phyloP scores from a whole-genome alignment of 2,113 vertebrate species.

The Ellobius talpinus region DNA sequence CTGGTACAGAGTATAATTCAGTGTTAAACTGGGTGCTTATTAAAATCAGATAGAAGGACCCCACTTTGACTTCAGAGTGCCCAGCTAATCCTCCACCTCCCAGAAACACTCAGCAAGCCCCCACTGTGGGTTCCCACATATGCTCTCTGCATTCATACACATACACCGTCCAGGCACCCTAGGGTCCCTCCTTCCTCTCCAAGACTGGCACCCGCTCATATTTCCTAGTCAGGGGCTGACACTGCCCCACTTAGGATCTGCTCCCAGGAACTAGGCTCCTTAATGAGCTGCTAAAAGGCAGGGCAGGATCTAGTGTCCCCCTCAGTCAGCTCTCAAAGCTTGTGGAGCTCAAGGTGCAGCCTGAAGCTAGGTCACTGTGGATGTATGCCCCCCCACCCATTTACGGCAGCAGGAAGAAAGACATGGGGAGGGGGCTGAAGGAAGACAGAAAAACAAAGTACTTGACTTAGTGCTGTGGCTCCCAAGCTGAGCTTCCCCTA shows the following conservation, averaged over 20 bases:
- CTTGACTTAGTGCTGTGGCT: background rate
- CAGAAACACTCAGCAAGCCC: background rate
- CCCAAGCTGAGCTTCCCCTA: background rate
- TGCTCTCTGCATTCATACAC: background rate
- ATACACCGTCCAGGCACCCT: background rate
- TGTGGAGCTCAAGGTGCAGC: background rate
- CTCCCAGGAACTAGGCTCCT: background rate
- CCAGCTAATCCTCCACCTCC: background rate
- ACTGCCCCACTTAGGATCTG: background rate
- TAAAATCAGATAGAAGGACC: slow-evolving; percentile 26
- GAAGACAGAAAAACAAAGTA: background rate
- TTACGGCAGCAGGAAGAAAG: background rate
- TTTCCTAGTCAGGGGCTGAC: background rate
- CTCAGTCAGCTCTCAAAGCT: background rate
- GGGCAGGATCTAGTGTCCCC: background rate
- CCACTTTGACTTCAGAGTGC: background rate
- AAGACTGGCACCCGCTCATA: background rate
- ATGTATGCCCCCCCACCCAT: background rate
- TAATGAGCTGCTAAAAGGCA: background rate
- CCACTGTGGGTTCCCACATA: background rate
- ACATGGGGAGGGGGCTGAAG: slow-evolving; percentile 14
- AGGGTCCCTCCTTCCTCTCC: background rate
- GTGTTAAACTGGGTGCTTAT: background rate
- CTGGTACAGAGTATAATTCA: background rate
- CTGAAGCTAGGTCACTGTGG: background rate